Evolutionary conservation across 2,797 vertebrate species (phyloP).

Genomic region (Emys orbicularis): DNA sequence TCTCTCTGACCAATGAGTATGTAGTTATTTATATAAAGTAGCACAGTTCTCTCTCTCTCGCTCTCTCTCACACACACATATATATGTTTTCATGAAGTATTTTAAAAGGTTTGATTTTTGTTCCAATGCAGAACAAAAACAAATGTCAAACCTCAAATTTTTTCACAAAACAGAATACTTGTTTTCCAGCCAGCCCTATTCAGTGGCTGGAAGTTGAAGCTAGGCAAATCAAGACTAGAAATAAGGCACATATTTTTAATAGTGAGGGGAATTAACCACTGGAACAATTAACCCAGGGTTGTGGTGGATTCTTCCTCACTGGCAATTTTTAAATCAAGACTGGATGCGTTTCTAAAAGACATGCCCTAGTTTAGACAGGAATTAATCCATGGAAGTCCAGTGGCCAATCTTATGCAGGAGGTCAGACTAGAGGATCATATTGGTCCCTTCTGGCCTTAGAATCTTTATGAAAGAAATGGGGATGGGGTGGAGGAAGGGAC

Average conservation of each 20-base stretch:
- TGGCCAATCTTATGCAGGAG: neutral
- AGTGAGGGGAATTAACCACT: slow-evolving; percentile 26
- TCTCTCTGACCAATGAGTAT: neutral
- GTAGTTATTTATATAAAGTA: neutral
- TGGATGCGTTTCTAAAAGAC: neutral
- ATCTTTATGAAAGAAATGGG: neutral
- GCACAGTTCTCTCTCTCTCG: neutral
- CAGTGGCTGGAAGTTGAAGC: neutral
- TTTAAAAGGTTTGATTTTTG: neutral
- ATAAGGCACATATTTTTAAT: slow-evolving; percentile 30
- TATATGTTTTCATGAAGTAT: neutral
- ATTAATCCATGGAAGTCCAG: neutral
- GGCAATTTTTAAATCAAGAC: slow-evolving; percentile 54
- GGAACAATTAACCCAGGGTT: slow-evolving; percentile 26
- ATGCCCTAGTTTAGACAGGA: slow-evolving; percentile 4
- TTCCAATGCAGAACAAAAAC: neutral
- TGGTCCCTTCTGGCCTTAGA: neutral
- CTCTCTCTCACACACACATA: neutral
- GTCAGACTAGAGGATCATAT: neutral
- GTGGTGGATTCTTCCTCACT: slow-evolving; percentile 29
- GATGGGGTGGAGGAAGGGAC: neutral
- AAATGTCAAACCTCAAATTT: neutral
- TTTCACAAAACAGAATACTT: neutral
- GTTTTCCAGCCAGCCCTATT: neutral
- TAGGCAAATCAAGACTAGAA: slow-evolving; percentile 34